A percentile compares a stretch with the other conserved stretches of the same genome.
These are phyloP conservation scores for Carassius auratus DNA, from an alignment of 2,113 vertebrate species.

Conservation along the genomic window DNA sequence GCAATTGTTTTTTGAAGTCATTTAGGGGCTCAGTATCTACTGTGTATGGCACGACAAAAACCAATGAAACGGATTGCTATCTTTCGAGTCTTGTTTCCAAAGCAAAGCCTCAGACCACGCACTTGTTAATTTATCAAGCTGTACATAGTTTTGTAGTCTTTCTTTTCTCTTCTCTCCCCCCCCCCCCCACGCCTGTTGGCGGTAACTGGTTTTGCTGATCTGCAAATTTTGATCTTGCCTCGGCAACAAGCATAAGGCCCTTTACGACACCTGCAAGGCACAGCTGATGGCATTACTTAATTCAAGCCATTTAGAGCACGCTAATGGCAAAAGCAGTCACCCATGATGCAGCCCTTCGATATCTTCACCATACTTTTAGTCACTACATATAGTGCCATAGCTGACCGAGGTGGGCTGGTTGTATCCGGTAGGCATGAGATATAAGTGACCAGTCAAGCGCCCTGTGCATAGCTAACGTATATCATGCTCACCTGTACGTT, in stretches of 20 bases:
- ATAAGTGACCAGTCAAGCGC: slow-evolving; percentile 61
- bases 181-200: slow-evolving; percentile 45
- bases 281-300: slow-evolving; percentile 42
- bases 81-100: slow-evolving; percentile 71
- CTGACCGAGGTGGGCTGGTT: slow-evolving; percentile 26
- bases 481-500: slow-evolving; percentile 67
- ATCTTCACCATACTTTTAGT: slow-evolving; percentile 17
- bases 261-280: slow-evolving; percentile 30
- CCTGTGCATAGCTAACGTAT: slow-evolving; percentile 62
- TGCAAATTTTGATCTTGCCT: slow-evolving; percentile 64
- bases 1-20: slow-evolving; percentile 73
- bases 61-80: slow-evolving; percentile 69
- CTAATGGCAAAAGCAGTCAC: slow-evolving; percentile 34
- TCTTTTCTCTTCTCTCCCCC: slow-evolving; percentile 42
- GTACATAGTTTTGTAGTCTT: slow-evolving; percentile 80
- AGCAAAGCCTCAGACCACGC: slow-evolving; percentile 77
- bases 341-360: slow-evolving; percentile 18
- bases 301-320: slow-evolving; percentile 39
- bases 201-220: slow-evolving; percentile 64
- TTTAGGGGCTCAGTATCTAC: slow-evolving; percentile 69
- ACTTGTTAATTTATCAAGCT: slow-evolving; percentile 79
- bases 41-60: slow-evolving; percentile 63
- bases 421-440: slow-evolving; percentile 57
- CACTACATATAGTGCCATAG: slow-evolving; percentile 50
- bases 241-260: slow-evolving; percentile 59